These are phyloP conservation scores for Parnassius orleans DNA, from an alignment of 2,888 invertebrate genomes.

Conservation along the genomic window DNA sequence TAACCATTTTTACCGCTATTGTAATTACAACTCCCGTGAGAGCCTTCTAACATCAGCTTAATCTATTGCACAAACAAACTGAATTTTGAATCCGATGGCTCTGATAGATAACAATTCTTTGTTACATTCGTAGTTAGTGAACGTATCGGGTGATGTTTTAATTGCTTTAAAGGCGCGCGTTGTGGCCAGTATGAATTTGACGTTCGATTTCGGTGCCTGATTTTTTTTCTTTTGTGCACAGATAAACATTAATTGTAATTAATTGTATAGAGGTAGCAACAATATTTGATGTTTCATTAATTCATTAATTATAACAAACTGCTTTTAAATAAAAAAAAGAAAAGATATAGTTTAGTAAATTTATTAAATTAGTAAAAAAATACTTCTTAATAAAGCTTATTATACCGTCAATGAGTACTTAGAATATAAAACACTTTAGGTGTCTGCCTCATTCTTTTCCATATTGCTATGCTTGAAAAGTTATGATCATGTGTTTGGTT, in stretches of 20 bases:
- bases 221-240: background rate
- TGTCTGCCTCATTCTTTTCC: too few species aligned
- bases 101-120: slow-evolving; percentile 46
- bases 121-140: slow-evolving; percentile 40
- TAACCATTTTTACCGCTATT: slow-evolving; percentile 39
- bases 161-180: slow-evolving; percentile 37
- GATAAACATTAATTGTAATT: background rate
- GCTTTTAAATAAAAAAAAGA: too few species aligned
- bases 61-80: slow-evolving; percentile 40
- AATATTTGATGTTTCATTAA: too few species aligned
- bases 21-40: slow-evolving; percentile 37
- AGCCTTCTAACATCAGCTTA: slow-evolving; percentile 32
- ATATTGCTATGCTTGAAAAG: too few species aligned
- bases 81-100: slow-evolving; percentile 44
- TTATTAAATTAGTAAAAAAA: too few species aligned
- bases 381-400: too few species aligned
- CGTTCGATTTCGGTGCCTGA: background rate
- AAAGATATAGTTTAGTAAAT: too few species aligned
- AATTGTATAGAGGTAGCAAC: too few species aligned
- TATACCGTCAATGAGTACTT: too few species aligned
- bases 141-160: slow-evolving; percentile 41
- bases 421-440: too few species aligned
- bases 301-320: background rate
- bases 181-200: slow-evolving; percentile 31
- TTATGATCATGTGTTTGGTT: too few species aligned